Evolutionary conservation across 2,113 vertebrate genomes (phyloP).

Genomic region (Nannospalax galili): DNA sequence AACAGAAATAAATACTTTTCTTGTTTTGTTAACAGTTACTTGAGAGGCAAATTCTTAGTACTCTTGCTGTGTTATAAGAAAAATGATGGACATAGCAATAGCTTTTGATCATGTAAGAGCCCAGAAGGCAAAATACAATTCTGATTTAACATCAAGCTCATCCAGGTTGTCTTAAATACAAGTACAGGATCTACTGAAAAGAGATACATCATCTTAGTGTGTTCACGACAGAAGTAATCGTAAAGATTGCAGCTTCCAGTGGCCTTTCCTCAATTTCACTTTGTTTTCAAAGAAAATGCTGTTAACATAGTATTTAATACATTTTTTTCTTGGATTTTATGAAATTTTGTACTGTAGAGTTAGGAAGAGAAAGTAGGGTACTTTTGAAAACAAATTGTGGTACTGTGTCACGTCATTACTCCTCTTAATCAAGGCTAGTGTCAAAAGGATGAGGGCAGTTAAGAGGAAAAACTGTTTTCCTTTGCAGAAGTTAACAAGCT

Average conservation of each 20-base stretch:
- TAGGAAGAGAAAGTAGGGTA: background rate
- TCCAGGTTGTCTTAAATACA: slow-evolving; percentile 3
- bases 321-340: background rate
- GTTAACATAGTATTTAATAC: slow-evolving; percentile 46
- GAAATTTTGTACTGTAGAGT: background rate
- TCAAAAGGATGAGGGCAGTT: slow-evolving; percentile 20
- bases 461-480: background rate
- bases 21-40: slow-evolving; percentile 8
- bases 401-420: background rate
- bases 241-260: background rate
- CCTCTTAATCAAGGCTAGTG: background rate
- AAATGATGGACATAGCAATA: background rate
- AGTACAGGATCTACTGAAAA: background rate
- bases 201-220: background rate
- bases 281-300: slow-evolving; percentile 60
- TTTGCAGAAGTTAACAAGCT: background rate
- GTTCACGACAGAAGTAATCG: background rate
- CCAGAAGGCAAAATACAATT: slow-evolving; percentile 9
- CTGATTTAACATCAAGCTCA: slow-evolving; percentile 17
- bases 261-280: background rate
- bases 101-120: slow-evolving; percentile 44
- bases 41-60: slow-evolving; percentile 15
- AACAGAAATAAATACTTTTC: slow-evolving; percentile 44
- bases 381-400: background rate
- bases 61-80: slow-evolving; percentile 49